phyloP scores from a whole-genome alignment of 2,797 vertebrate genomes.

The Tragopan temminckii region DNA sequence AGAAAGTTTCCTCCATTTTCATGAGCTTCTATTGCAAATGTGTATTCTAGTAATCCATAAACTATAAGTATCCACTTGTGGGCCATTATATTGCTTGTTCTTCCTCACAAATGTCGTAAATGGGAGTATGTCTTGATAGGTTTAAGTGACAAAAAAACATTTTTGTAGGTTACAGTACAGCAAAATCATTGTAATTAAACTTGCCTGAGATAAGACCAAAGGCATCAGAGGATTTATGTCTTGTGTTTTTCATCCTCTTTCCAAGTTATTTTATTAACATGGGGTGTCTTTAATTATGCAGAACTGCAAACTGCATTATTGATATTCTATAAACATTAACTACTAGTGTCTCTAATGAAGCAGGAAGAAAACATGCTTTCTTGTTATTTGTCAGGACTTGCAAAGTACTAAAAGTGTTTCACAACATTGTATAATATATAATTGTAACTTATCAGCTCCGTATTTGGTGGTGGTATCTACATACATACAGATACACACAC shows the following conservation, averaged over 20 bases:
- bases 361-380: conserved; percentile 68
- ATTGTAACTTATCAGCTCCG: not conserved
- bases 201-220: conserved; percentile 78
- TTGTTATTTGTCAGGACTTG: conserved; percentile 68
- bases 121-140: conserved; percentile 49
- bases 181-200: conserved; percentile 78
- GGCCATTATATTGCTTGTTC: conserved; percentile 62
- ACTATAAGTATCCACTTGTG: conserved; percentile 67
- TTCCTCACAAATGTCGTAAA: conserved; percentile 77
- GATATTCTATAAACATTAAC: conserved; percentile 83
- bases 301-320: conserved; percentile 81
- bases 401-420: conserved; percentile 39
- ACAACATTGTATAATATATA: not conserved
- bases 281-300: conserved; percentile 83
- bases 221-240: conserved; percentile 71
- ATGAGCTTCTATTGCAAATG: conserved; percentile 55
- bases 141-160: conserved; percentile 75
- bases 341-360: conserved; percentile 79
- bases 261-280: conserved; percentile 81
- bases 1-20: conserved; percentile 56
- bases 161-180: conserved; percentile 56
- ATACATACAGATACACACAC: not conserved
- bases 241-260: conserved; percentile 65
- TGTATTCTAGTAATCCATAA: conserved; percentile 47
- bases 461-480: not conserved